Evolutionary conservation across 2,113 vertebrate genomes (phyloP).

Genomic region (Tragelaphus buxtoni): DNA sequence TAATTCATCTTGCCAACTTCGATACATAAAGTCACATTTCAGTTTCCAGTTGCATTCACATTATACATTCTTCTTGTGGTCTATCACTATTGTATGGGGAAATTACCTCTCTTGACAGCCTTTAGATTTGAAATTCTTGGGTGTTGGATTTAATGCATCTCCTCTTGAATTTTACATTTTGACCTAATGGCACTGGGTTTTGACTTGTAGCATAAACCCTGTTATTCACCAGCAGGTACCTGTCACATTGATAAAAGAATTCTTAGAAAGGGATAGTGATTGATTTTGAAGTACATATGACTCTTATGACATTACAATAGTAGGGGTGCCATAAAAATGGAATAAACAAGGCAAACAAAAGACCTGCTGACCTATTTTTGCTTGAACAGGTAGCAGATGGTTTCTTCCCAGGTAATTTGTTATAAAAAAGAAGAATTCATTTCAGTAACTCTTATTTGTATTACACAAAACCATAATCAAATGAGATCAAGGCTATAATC

Average conservation of each 20-base stretch:
- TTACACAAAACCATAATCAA: not conserved
- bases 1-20: constrained; percentile 41
- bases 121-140: constrained; percentile 16
- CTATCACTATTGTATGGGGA: not conserved
- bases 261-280: constrained; percentile 27
- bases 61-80: constrained; percentile 36
- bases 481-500: constrained; percentile 14
- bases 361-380: not conserved
- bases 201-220: not conserved
- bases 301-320: not conserved
- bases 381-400: not conserved
- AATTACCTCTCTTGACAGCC: constrained; percentile 29
- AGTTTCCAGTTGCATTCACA: constrained; percentile 25
- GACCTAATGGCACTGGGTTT: not conserved
- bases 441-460: not conserved
- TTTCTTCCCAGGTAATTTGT: not conserved
- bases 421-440: constrained; percentile 2
- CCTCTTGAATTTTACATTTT: constrained; percentile 43
- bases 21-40: constrained; percentile 45
- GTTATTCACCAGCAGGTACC: not conserved
- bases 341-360: not conserved
- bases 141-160: constrained; percentile 22
- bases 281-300: constrained; percentile 35
- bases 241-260: constrained; percentile 6
- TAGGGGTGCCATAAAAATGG: not conserved